phyloP scores from a whole-genome alignment of 2,113 vertebrate genomes.

The Hylia prasina region DNA sequence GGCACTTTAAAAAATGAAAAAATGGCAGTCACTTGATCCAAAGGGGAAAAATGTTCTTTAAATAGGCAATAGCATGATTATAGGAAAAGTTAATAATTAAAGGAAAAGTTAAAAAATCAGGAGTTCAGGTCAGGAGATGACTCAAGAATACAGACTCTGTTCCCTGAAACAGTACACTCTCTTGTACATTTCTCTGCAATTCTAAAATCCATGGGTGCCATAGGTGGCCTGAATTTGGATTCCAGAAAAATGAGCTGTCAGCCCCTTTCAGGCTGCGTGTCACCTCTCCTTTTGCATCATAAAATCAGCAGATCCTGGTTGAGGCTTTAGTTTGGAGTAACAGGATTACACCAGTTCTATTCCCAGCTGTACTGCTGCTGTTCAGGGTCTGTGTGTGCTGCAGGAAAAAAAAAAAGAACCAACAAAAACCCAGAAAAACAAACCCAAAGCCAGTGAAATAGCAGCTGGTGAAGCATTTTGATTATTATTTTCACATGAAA shows the following conservation, averaged over 20 bases:
- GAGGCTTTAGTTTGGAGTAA: not conserved
- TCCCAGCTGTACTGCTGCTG: not conserved
- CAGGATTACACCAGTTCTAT: not conserved
- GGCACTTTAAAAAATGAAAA: not conserved
- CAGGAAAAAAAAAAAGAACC: not conserved
- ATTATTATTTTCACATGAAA: not conserved
- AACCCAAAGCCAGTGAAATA: not conserved
- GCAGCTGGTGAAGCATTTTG: not conserved
- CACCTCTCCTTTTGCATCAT: not conserved
- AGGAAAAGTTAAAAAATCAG: not conserved
- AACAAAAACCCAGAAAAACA: not conserved
- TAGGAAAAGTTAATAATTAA: not conserved
- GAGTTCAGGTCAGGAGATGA: not conserved
- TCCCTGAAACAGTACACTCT: not conserved
- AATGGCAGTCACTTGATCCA: not conserved
- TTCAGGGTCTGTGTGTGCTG: not conserved
- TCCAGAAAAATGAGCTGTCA: rapidly evolving
- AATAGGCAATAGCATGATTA: not conserved
- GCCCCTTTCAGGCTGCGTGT: not conserved
- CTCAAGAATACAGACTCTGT: not conserved
- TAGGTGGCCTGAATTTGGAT: not conserved
- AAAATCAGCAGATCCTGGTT: not conserved
- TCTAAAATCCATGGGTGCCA: not conserved
- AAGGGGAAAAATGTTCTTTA: not conserved
- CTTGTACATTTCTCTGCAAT: not conserved